Base-by-base conservation (phyloP, 2,888 invertebrate species). In the Acheta domesticus region DNA sequence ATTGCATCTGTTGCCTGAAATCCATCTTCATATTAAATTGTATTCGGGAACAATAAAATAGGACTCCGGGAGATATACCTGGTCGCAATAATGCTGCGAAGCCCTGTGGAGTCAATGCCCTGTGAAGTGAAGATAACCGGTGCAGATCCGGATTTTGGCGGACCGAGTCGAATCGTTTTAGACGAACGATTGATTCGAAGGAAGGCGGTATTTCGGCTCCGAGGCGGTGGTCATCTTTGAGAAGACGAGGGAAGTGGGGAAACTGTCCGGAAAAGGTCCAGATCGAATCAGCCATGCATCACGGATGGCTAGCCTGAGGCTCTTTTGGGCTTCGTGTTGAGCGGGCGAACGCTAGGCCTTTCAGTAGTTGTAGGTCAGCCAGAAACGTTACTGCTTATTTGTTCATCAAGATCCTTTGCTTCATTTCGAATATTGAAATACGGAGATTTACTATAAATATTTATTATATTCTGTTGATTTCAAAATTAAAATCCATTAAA, bases 251-350 rank as follows among this genome's bases (percentile, higher is more conserved):
- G n/a, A 62, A n/a, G 62, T 8, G 12, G 8, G 4, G 62, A 62
- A 62, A 16, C 14, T 62, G 62, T 12, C 62, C n/a, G 16, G n/a
- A 62, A 62, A 62, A 16, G 16, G 62, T 62, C 62, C 14, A 14
- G 62, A 62, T 62, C 62, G 62, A 62, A 62, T 62, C 62, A 62
- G 5, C 62, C 62, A 62, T 62, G 62, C 62, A 62, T 62, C 62
- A 62, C 62, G 62, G 62, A 62, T 62, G 62, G 62, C 19, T 23
- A 23, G 23, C 23, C 23, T 4, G 23, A 23, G 23, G 23, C 23
- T 23, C 23, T 23, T 23, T 23, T 23, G 23, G 23, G 23, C 23
- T 23, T 23, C 23, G 23, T 23, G 23, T 23, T 23, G 23, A 23
- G 23, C 23, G 23, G 4, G 23, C 23, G 23, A 23, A 23, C 23